phyloP scores from a whole-genome alignment of 2,888 invertebrate genomes.

The Polymixis lichenea region DNA sequence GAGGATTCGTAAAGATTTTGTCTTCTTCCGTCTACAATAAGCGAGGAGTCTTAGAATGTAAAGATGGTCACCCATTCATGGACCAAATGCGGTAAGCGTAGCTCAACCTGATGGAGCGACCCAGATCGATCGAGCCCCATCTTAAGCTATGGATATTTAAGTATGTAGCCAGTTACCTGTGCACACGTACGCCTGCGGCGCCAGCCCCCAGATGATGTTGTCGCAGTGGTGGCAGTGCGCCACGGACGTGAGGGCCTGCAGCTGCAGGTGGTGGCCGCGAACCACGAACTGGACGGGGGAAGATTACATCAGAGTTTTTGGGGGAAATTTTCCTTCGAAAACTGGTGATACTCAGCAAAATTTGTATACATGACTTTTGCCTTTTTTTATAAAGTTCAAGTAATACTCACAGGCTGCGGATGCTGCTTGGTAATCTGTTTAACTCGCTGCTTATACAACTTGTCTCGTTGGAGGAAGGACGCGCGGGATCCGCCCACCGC shows the following conservation, averaged over 20 bases:
- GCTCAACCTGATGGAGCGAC: too few species aligned
- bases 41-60: too few species aligned
- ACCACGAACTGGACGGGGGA: constrained; percentile 91
- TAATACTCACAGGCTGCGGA: constrained; percentile 81
- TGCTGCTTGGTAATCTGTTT: constrained; percentile 86
- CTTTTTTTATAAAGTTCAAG: not conserved
- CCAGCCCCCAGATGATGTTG: constrained; percentile 97
- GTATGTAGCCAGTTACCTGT: too few species aligned
- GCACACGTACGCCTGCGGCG: constrained; percentile 99
- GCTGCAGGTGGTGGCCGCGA: constrained; percentile 97
- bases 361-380: too few species aligned
- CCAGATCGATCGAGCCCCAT: too few species aligned
- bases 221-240: constrained; percentile 98
- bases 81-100: too few species aligned
- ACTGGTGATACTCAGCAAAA: too few species aligned
- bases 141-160: too few species aligned
- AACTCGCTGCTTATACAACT: constrained; percentile 86
- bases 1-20: too few species aligned
- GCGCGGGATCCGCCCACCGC: constrained; percentile 81
- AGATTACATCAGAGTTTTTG: rapidly evolving
- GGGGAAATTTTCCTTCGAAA: too few species aligned
- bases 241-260: constrained; percentile 96
- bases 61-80: too few species aligned
- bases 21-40: too few species aligned
- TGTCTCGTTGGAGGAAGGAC: constrained; percentile 86